Percentiles rank a stretch among this genome's conserved stretches.
phyloP scores from a whole-genome alignment of 2,797 vertebrate genomes.

The Microctenopoma lineatum region DNA sequence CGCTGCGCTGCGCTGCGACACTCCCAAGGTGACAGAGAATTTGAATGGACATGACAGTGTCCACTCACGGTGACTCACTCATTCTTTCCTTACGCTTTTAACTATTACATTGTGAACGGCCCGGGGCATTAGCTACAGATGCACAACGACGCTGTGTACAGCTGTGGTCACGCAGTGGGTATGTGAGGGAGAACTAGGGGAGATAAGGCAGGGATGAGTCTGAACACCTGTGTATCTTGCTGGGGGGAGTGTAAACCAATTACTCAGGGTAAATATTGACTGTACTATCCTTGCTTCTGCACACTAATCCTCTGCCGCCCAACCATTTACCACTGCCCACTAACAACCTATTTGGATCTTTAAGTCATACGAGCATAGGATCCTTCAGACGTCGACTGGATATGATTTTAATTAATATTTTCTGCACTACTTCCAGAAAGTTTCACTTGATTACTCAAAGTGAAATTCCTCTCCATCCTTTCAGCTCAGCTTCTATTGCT shows the following conservation, averaged over 20 bases:
- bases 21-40: constrained; percentile 44
- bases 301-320: constrained; percentile 22
- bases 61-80: constrained; percentile 3
- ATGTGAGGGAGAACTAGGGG: constrained; percentile 22
- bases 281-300: constrained; percentile 47
- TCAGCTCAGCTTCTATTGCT: constrained; percentile 22
- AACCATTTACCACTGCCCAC: constrained; percentile 37
- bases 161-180: constrained; percentile 25
- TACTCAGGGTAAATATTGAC: constrained; percentile 75
- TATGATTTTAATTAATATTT: constrained; percentile 47
- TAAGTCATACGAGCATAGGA: constrained; percentile 27
- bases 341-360: constrained; percentile 32
- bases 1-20: constrained; percentile 11
- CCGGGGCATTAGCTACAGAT: constrained; percentile 17
- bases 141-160: constrained; percentile 26
- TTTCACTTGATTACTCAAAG: constrained; percentile 30
- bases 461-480: constrained; percentile 7
- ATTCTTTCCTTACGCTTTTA: constrained; percentile 34
- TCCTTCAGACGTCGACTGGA: constrained; percentile 15
- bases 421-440: constrained; percentile 10
- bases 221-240: constrained; percentile 53
- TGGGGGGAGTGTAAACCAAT: constrained; percentile 67
- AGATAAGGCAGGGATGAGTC: constrained; percentile 59
- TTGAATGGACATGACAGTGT: constrained; percentile 41
- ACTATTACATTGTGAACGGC: constrained; percentile 26